Conservation (phyloP, 2,797 vertebrate species). For the Podarcis lilfordi region DNA sequence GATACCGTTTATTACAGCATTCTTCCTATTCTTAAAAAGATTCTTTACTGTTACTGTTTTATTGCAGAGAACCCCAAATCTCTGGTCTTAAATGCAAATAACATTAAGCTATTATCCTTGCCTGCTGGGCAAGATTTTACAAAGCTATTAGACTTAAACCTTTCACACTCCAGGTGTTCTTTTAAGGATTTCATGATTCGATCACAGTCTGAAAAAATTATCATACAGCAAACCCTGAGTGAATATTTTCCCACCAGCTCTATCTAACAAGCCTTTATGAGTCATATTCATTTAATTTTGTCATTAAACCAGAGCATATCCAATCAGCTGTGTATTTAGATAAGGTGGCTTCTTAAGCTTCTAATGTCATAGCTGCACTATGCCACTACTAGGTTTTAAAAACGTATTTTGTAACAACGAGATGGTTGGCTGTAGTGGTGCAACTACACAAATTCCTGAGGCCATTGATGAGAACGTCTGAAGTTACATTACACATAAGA, state of each 20-base stretch:
- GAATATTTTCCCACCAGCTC: not conserved
- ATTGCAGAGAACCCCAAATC: not conserved
- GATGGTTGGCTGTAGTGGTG: not conserved
- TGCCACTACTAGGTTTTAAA: not conserved
- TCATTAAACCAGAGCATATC: not conserved
- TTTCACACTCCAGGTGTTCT: not conserved
- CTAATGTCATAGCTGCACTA: not conserved
- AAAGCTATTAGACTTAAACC: not conserved
- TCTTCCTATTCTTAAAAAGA: not conserved
- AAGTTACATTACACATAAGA: not conserved
- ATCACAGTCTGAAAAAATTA: not conserved
- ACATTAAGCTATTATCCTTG: slow-evolving; percentile 24
- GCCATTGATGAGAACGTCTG: not conserved
- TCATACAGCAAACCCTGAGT: not conserved
- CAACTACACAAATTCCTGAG: not conserved
- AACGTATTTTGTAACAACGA: not conserved
- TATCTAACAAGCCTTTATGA: not conserved
- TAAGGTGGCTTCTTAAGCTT: not conserved
- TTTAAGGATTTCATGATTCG: not conserved
- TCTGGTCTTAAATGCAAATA: slow-evolving; percentile 38
- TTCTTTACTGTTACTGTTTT: not conserved
- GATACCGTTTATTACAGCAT: not conserved
- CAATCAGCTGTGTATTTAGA: not conserved
- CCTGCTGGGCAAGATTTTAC: slow-evolving; percentile 17
- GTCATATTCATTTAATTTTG: not conserved